Base-by-base conservation (phyloP, 2,797 vertebrate genomes). In the Nyctalus aviator region DNA sequence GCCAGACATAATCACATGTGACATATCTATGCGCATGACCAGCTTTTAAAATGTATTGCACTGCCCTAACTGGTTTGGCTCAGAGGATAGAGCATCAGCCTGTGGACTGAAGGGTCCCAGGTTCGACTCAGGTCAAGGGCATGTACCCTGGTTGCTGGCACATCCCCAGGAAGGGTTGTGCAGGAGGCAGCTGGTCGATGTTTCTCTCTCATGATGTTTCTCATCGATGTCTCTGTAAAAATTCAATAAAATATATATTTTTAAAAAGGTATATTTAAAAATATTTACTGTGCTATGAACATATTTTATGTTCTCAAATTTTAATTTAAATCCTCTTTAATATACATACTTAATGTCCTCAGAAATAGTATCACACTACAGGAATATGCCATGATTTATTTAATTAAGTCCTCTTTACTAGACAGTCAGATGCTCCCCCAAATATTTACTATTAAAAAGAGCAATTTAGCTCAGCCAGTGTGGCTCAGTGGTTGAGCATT, bases 291-390 rank as follows among this genome's bases (percentile, higher is more conserved):
- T 11, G 27, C 23, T 6, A 84, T 14, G 27, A 53, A 25, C 57
- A 59, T 73, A 48, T 68, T 81, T 78, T 10, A 73, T 48, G 53
- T 13, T 76, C 32, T 71, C n/a, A 68, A 6, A 57, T 87, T 71
- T 92, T 79, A 79, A 91, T 78, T 84, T 53, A 84, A 96, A 25
- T 12, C 1, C 50, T 83, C n/a, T n/a, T 57, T 66, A 55, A 62
- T 84, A n/a, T 13, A 41, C 55, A 48, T 59, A 59, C 78, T 81
- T 78, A 75, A 71, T 59, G 25, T 57, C 48, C 83, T 69, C 32
- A 76, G 44, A 57, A 86, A 17, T 37, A 30, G 4, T 44, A 44
- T 37, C 94, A n/a, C 25, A 57, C n/a, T 81, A 5, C 64, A 71
- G 30, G 35, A 35, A 64, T 71, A 53, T 48, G 21, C 59, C 41